Evolutionary conservation across 2,113 vertebrate genomes (phyloP).

Genomic region (Cynoglossus semilaevis): DNA sequence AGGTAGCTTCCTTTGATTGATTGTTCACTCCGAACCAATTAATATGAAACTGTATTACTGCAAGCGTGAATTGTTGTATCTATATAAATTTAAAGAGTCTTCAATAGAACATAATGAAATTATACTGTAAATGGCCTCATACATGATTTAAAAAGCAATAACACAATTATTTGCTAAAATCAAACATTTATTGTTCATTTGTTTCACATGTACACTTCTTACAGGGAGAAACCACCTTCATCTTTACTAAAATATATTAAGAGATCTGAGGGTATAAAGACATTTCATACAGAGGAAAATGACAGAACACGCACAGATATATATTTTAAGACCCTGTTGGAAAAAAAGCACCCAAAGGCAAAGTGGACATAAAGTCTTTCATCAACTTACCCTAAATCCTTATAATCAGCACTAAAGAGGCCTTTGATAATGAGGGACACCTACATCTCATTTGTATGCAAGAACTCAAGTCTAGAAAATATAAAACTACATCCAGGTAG

Average conservation of each 20-base stretch:
- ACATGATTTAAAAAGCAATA: too few species aligned
- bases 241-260: conserved; percentile 79
- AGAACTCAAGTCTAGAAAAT: conserved; percentile 16
- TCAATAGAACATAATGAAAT: neutral
- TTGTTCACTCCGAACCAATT: too few species aligned
- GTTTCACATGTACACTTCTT: conserved; percentile 68
- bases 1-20: too few species aligned
- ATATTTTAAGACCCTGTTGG: conserved; percentile 59
- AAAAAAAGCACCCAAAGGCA: conserved; percentile 53
- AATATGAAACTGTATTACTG: too few species aligned
- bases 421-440: conserved; percentile 30
- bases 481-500: conserved; percentile 25
- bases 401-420: conserved; percentile 39
- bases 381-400: conserved; percentile 36
- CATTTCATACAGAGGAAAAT: conserved; percentile 58
- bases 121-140: neutral
- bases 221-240: conserved; percentile 61
- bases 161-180: conserved; percentile 27
- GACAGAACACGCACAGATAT: conserved; percentile 57
- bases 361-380: conserved; percentile 35
- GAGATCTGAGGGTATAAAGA: conserved; percentile 73
- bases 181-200: conserved; percentile 73
- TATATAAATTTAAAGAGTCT: too few species aligned
- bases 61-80: too few species aligned
- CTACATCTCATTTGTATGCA: conserved; percentile 32